Percentiles rank a stretch among this genome's conserved stretches.
phyloP scores from a whole-genome alignment of 2,113 vertebrate genomes.

The Raja brachyura region DNA sequence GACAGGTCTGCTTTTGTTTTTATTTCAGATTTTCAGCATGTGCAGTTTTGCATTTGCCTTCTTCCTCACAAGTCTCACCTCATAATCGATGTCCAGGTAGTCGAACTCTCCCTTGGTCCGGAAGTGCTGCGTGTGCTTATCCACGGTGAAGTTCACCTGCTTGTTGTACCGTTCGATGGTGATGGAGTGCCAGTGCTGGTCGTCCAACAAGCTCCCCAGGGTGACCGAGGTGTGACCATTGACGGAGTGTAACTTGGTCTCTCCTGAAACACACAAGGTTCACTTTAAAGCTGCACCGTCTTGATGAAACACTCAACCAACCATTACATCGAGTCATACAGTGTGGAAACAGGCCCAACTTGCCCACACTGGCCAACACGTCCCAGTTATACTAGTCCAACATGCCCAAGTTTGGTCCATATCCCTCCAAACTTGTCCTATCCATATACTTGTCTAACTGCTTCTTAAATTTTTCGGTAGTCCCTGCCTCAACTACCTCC shows the following conservation, averaged over 20 bases:
- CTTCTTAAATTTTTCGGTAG: too few species aligned
- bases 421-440: too few species aligned
- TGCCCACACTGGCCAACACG: too few species aligned
- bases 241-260: constrained; percentile 49
- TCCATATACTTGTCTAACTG: too few species aligned
- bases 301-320: not conserved
- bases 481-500: too few species aligned
- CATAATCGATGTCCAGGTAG: constrained; percentile 69
- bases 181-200: constrained; percentile 86
- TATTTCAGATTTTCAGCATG: too few species aligned
- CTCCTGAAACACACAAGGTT: constrained; percentile 52
- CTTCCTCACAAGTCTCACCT: constrained; percentile 57
- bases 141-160: constrained; percentile 83
- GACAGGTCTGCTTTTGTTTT: too few species aligned
- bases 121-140: constrained; percentile 68
- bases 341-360: too few species aligned
- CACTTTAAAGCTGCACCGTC: not conserved
- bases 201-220: constrained; percentile 81
- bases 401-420: too few species aligned
- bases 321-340: too few species aligned
- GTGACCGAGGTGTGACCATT: constrained; percentile 55
- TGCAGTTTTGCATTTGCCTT: not conserved
- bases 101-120: constrained; percentile 62
- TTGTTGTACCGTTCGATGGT: constrained; percentile 65
- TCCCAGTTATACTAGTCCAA: too few species aligned